Percentiles rank a stretch among this genome's conserved stretches.
These are phyloP conservation scores for Perca schrenkii DNA, from an alignment of 2,113 vertebrate genomes.

Conservation along the genomic window DNA sequence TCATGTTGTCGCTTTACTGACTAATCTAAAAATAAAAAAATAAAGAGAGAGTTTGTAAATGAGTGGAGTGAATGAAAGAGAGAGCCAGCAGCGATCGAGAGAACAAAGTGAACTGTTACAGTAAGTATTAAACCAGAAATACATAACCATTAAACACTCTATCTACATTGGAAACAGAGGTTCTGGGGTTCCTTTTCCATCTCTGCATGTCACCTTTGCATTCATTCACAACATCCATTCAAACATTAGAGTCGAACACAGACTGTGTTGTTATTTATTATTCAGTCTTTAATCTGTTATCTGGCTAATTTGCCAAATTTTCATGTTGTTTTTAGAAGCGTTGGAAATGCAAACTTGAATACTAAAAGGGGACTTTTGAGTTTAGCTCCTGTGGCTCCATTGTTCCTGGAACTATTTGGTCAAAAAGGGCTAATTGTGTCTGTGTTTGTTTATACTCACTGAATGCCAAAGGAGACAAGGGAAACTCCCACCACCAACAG, in stretches of 20 bases:
- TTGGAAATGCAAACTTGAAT: background rate
- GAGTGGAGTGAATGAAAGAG: background rate
- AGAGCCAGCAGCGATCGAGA: background rate
- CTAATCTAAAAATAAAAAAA: background rate
- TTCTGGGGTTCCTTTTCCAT: background rate
- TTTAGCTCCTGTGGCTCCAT: background rate
- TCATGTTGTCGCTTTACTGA: background rate
- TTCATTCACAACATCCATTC: background rate
- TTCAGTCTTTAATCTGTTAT: too few relatives aligned
- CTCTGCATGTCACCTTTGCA: background rate
- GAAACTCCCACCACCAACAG: slow-evolving; percentile 99
- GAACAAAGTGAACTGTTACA: background rate
- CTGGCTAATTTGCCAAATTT: background rate
- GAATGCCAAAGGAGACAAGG: slow-evolving; percentile 97
- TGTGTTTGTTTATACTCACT: slow-evolving; percentile 88
- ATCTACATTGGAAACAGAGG: background rate
- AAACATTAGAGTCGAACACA: background rate
- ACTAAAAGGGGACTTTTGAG: background rate
- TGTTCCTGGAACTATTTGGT: background rate
- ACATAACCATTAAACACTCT: background rate
- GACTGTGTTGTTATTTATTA: background rate
- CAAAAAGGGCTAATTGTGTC: background rate
- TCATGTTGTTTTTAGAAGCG: background rate
- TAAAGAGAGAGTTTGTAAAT: background rate
- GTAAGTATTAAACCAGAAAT: background rate